phyloP scores from a whole-genome alignment of 2,888 invertebrate genomes.

The Pilophorus perplexus region DNA sequence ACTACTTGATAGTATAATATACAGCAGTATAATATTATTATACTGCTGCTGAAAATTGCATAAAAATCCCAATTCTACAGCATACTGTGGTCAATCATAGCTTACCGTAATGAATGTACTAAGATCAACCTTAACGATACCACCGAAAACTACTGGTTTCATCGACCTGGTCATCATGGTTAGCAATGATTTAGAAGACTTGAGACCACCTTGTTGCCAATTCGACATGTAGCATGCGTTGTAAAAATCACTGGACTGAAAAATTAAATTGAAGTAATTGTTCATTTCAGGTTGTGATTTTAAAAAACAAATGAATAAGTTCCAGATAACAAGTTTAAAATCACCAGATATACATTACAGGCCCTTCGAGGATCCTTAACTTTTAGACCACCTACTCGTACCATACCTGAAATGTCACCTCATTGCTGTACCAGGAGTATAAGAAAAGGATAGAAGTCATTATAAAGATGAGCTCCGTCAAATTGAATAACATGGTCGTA shows the following conservation, averaged over 20 bases:
- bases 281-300: not conserved
- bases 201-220: conserved; percentile 29
- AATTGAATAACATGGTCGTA: conserved; percentile 29
- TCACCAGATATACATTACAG: too few relatives aligned
- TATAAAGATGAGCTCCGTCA: conserved; percentile 24
- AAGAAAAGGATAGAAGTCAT: conserved; percentile 37
- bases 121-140: conserved; percentile 37
- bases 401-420: conserved; percentile 40
- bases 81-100: too few relatives aligned
- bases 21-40: not conserved
- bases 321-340: too few relatives aligned
- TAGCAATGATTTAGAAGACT: conserved; percentile 25
- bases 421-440: conserved; percentile 44
- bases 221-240: conserved; percentile 40
- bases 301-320: too few relatives aligned
- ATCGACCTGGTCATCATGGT: conserved; percentile 39
- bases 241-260: conserved; percentile 26
- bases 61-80: not conserved
- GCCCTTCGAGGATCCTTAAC: too few relatives aligned
- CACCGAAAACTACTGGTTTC: conserved; percentile 37
- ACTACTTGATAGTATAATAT: not conserved
- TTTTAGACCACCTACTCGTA: too few relatives aligned
- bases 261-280: too few relatives aligned
- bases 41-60: not conserved
- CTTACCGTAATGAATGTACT: conserved; percentile 41